Conservation (phyloP, 2,888 invertebrate species). For the Melinopterus prodromus region DNA sequence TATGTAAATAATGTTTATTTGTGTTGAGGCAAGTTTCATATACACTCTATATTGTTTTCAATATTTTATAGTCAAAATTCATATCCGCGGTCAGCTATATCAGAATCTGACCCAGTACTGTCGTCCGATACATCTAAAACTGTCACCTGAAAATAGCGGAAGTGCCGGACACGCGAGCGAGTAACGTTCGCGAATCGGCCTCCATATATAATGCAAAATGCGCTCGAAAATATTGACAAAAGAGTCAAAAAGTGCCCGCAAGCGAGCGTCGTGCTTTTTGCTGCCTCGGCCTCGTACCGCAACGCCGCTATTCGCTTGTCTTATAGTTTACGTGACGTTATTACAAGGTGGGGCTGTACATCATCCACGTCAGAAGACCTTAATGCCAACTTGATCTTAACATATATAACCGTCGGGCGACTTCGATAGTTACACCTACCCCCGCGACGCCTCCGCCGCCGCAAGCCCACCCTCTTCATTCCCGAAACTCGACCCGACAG, state of each 20-base stretch:
- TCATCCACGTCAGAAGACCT: constrained; percentile 45
- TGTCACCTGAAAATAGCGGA: background rate
- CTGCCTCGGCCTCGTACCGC: background rate
- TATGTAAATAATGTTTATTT: too few relatives aligned
- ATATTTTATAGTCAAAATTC: background rate
- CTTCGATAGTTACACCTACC: constrained; percentile 29
- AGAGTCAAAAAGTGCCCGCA: background rate
- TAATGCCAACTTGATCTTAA: constrained; percentile 44
- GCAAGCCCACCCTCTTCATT: background rate
- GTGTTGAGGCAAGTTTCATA: background rate
- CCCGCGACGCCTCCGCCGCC: constrained; percentile 10
- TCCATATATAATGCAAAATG: background rate
- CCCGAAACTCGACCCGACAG: constrained; percentile 4
- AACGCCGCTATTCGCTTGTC: constrained; percentile 40
- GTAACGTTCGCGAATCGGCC: background rate
- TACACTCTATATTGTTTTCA: background rate
- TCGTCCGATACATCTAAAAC: background rate
- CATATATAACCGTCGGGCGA: constrained; percentile 35
- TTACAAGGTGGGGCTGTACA: constrained; percentile 47
- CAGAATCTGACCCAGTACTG: background rate
- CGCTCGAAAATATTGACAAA: constrained; percentile 4
- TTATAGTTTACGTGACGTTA: constrained; percentile 51
- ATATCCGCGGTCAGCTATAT: background rate
- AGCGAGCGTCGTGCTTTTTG: background rate
- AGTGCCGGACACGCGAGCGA: background rate